These are phyloP conservation scores for Nylanderia fulva DNA, from an alignment of 1,140 invertebrate species.

Conservation along the genomic window DNA sequence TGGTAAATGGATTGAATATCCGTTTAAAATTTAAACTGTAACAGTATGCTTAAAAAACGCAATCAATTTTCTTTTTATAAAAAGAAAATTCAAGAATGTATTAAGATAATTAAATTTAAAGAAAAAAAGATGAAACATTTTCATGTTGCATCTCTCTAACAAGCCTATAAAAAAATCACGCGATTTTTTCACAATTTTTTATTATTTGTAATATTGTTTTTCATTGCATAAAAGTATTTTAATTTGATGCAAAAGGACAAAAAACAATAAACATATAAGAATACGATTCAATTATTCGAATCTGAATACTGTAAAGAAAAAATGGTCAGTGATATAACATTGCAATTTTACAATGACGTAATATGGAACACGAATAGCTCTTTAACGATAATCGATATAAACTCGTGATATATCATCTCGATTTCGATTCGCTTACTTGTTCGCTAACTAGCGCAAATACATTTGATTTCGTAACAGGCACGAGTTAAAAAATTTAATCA, in stretches of 20 bases:
- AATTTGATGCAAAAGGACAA: neutral
- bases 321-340: neutral
- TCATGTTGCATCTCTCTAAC: neutral
- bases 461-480: conserved; percentile 17
- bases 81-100: neutral
- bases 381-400: conserved; percentile 50
- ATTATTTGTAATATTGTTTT: neutral
- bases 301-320: neutral
- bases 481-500: conserved; percentile 30
- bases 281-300: neutral
- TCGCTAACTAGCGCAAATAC: conserved; percentile 1
- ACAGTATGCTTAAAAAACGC: neutral
- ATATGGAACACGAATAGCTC: neutral
- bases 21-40: conserved; percentile 4
- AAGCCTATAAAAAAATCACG: neutral
- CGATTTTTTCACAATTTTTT: neutral
- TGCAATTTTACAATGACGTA: conserved; percentile 20
- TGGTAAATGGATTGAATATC: neutral
- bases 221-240: neutral
- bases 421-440: conserved; percentile 26
- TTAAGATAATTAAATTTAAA: neutral
- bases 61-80: conserved; percentile 13
- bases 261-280: neutral
- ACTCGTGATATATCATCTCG: conserved; percentile 24
- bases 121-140: neutral